A percentile compares a stretch with the other conserved stretches of the same genome.
Evolutionary conservation across 2,888 invertebrate genomes (phyloP).

Genomic region (Lasioglossum calceatum): DNA sequence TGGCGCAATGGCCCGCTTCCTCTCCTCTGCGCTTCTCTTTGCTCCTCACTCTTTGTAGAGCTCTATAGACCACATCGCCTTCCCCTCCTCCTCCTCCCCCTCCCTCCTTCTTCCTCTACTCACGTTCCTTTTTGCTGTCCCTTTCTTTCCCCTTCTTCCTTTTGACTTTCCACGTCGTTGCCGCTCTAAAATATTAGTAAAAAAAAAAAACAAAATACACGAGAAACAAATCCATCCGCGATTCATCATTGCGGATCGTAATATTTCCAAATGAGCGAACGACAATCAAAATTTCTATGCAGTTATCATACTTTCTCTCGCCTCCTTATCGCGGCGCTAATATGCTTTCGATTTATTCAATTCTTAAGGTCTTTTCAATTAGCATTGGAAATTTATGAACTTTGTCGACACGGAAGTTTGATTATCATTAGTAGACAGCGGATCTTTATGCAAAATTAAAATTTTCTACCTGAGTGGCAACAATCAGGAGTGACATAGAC

Average conservation of each 20-base stretch:
- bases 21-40: constrained; percentile 69
- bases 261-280: neutral
- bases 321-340: neutral
- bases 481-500: too few species aligned
- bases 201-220: neutral
- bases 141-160: constrained; percentile 28
- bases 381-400: neutral
- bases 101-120: constrained; percentile 39
- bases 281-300: neutral
- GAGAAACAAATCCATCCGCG: neutral
- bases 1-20: constrained; percentile 81
- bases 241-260: neutral
- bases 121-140: constrained; percentile 22
- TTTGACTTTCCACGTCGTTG: constrained; percentile 17
- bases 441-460: too few species aligned
- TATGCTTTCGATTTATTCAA: neutral
- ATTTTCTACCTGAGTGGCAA: too few species aligned
- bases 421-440: neutral
- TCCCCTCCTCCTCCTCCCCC: constrained; percentile 20
- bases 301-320: neutral
- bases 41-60: constrained; percentile 45
- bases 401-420: neutral
- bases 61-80: constrained; percentile 43
- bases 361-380: neutral
- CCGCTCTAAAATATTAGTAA: neutral